Evolutionary conservation across 2,888 invertebrate genomes (phyloP).

Genomic region (Punctoribates punctum): DNA sequence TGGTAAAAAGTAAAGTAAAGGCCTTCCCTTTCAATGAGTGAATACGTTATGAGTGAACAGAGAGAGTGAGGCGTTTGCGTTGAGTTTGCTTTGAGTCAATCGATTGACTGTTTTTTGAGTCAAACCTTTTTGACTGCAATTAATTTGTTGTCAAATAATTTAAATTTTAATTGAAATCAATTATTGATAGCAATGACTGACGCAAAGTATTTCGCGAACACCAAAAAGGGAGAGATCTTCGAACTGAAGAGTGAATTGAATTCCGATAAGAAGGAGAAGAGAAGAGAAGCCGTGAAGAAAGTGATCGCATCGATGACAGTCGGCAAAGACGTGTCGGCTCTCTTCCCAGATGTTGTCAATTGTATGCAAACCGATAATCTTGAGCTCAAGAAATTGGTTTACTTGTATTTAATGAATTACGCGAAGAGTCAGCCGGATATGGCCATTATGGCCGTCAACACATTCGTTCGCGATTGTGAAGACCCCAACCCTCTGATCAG

Average conservation of each 20-base stretch:
- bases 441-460: constrained; percentile 99
- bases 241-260: constrained; percentile 97
- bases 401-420: constrained; percentile 98
- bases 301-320: constrained; percentile 99
- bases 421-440: constrained; percentile 99
- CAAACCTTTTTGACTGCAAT: too few relatives aligned
- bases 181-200: constrained; percentile 88
- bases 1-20: too few relatives aligned
- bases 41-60: too few relatives aligned
- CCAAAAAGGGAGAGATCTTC: constrained; percentile 98
- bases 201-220: constrained; percentile 99
- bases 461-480: constrained; percentile 99
- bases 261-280: constrained; percentile 99
- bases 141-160: too few relatives aligned
- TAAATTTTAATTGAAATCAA: too few relatives aligned
- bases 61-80: too few relatives aligned
- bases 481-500: constrained; percentile 98
- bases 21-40: too few relatives aligned
- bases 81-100: too few relatives aligned
- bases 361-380: constrained; percentile 99
- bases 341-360: constrained; percentile 99
- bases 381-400: constrained; percentile 96
- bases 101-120: too few relatives aligned
- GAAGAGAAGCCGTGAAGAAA: constrained; percentile 99
- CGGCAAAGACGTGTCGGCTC: constrained; percentile 96